These are phyloP conservation scores for Holocentrus rufus DNA, from an alignment of 2,797 vertebrate genomes.

Conservation along the genomic window DNA sequence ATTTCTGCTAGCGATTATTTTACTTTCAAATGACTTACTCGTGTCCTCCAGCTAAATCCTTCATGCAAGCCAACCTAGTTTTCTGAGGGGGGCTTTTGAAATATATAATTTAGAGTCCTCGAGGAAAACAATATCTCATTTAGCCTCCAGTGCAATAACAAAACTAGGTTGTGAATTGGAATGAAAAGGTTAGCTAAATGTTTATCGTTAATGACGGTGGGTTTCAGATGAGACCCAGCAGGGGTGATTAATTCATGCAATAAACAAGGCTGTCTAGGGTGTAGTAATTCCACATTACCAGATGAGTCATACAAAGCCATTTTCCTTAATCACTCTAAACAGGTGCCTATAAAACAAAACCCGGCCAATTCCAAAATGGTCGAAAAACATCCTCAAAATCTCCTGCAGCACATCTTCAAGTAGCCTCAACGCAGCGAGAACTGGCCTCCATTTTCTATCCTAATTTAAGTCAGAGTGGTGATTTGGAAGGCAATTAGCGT, in stretches of 20 bases:
- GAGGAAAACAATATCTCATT: conserved; percentile 72
- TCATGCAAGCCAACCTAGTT: conserved; percentile 68
- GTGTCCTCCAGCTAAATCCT: conserved; percentile 75
- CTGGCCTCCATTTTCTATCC: conserved; percentile 54
- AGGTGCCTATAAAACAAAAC: conserved; percentile 50
- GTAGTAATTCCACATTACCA: conserved; percentile 66
- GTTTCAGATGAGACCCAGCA: conserved; percentile 70
- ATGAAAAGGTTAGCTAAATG: conserved; percentile 74
- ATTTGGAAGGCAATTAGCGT: conserved; percentile 55
- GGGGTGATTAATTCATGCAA: conserved; percentile 73
- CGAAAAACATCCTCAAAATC: conserved; percentile 18
- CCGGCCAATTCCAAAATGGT: conserved; percentile 4
- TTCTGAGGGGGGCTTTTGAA: conserved; percentile 48
- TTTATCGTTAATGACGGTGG: conserved; percentile 68
- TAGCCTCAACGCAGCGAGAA: conserved; percentile 21
- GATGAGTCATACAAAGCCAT: conserved; percentile 62
- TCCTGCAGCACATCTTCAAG: conserved; percentile 28
- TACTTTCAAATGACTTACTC: conserved; percentile 78
- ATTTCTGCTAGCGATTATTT: conserved; percentile 76
- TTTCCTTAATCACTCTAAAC: conserved; percentile 73
- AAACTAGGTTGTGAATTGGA: conserved; percentile 62
- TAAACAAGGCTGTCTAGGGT: conserved; percentile 67
- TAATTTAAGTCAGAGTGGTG: conserved; percentile 48
- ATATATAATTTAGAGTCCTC: conserved; percentile 70
- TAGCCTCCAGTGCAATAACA: conserved; percentile 64